These are phyloP conservation scores for Tuberolachnus salignus DNA, from an alignment of 2,888 invertebrate genomes.

Conservation along the genomic window DNA sequence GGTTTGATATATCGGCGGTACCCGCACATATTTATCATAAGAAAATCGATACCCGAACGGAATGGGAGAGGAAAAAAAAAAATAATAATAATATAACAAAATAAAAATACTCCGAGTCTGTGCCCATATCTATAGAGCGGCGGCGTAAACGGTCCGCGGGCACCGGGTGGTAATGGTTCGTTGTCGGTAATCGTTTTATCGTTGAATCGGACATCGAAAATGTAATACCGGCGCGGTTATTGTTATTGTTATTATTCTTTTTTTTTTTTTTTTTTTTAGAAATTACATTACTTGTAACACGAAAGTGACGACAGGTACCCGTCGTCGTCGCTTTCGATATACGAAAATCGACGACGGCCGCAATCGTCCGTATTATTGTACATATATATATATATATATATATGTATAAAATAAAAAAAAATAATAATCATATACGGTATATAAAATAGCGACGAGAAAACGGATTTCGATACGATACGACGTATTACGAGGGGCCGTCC, in stretches of 20 bases:
- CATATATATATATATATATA: too few relatives aligned
- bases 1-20: too few relatives aligned
- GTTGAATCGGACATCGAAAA: conserved; percentile 22
- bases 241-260: conserved; percentile 14
- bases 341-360: background rate
- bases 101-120: background rate
- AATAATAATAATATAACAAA: too few relatives aligned
- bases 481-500: too few relatives aligned
- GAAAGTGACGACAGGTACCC: conserved; percentile 15
- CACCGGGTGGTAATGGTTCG: conserved; percentile 29
- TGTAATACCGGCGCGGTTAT: background rate
- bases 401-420: too few relatives aligned
- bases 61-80: too few relatives aligned
- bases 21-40: background rate
- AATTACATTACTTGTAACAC: conserved; percentile 26
- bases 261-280: conserved; percentile 36
- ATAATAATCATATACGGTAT: too few relatives aligned
- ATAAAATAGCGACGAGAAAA: conserved; percentile 6
- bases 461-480: conserved; percentile 3
- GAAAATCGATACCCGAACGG: background rate
- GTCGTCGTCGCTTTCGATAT: conserved; percentile 22
- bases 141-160: background rate
- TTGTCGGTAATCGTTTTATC: background rate
- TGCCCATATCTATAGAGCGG: too few relatives aligned
- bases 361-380: background rate